Percentiles rank a stretch among this genome's conserved stretches.
phyloP scores from a whole-genome alignment of 2,888 invertebrate genomes.

The Hydrotaea cyrtoneurina region DNA sequence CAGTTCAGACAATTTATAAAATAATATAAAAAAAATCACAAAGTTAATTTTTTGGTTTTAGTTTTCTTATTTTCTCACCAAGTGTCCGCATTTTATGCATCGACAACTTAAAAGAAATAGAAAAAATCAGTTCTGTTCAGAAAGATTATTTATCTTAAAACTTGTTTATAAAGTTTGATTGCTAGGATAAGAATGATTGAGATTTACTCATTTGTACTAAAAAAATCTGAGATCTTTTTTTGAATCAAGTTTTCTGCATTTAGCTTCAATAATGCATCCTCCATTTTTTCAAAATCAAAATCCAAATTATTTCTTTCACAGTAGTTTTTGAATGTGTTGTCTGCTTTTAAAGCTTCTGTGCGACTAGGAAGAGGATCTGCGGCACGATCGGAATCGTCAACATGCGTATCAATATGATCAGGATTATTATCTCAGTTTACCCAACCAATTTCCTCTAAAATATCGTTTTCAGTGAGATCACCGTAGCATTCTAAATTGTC shows the following conservation, averaged over 20 bases:
- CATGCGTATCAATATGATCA: conserved; percentile 11
- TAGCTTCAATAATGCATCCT: neutral
- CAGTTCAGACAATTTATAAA: conserved; percentile 7
- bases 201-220: conserved; percentile 2
- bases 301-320: conserved; percentile 24
- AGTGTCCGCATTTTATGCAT: neutral
- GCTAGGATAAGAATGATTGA: no score
- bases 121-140: conserved; percentile 5
- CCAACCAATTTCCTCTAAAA: conserved; percentile 43
- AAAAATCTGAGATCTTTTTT: conserved; percentile 12
- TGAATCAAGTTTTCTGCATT: neutral
- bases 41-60: neutral
- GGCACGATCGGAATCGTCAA: conserved; percentile 1
- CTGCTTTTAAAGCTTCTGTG: conserved; percentile 14
- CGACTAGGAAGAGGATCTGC: conserved; percentile 15
- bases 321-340: conserved; percentile 27
- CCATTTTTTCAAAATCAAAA: conserved; percentile 9
- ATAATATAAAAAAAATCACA: neutral
- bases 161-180: no score
- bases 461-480: conserved; percentile 41
- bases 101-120: neutral
- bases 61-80: neutral
- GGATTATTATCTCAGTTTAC: conserved; percentile 17
- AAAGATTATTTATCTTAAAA: no score
- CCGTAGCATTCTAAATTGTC: conserved; percentile 25